phyloP scores from a whole-genome alignment of 2,113 vertebrate species.

The Coryphaenoides rupestris region DNA sequence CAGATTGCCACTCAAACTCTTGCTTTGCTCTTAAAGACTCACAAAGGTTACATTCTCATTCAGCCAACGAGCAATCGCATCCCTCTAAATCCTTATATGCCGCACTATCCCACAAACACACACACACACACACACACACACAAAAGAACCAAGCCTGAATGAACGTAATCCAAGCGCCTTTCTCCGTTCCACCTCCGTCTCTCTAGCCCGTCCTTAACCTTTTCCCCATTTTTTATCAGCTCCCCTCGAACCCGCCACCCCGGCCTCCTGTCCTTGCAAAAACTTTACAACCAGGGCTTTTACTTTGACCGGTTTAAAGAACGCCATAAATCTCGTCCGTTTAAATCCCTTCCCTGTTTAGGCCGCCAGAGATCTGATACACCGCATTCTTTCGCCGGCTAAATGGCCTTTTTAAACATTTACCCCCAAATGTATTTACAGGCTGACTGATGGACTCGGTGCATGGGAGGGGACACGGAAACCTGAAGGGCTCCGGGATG shows the following conservation, averaged over 20 bases:
- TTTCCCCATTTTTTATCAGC: slow-evolving; percentile 34
- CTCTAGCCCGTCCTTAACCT: slow-evolving; percentile 4
- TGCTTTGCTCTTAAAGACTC: too few species aligned
- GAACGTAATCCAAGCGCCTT: slow-evolving; percentile 22
- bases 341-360: slow-evolving; percentile 59
- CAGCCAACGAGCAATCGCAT: too few species aligned
- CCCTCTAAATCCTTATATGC: too few species aligned
- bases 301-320: slow-evolving; percentile 56
- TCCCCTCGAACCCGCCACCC: slow-evolving; percentile 39
- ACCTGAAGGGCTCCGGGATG: slow-evolving; percentile 1
- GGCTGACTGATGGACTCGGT: slow-evolving; percentile 55
- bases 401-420: slow-evolving; percentile 67
- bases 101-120: too few species aligned
- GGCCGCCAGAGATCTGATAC: slow-evolving; percentile 57
- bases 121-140: too few species aligned
- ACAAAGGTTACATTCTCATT: too few species aligned
- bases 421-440: slow-evolving; percentile 67
- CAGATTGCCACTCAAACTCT: slow-evolving; percentile 20
- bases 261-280: slow-evolving; percentile 30
- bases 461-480: slow-evolving; percentile 46
- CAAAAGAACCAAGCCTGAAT: slow-evolving; percentile 13
- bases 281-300: slow-evolving; percentile 56
- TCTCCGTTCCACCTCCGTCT: slow-evolving; percentile 10
- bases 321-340: slow-evolving; percentile 57
- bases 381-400: slow-evolving; percentile 58